These are phyloP conservation scores for Nomada fucata DNA, from an alignment of 2,888 invertebrate genomes.

Conservation along the genomic window DNA sequence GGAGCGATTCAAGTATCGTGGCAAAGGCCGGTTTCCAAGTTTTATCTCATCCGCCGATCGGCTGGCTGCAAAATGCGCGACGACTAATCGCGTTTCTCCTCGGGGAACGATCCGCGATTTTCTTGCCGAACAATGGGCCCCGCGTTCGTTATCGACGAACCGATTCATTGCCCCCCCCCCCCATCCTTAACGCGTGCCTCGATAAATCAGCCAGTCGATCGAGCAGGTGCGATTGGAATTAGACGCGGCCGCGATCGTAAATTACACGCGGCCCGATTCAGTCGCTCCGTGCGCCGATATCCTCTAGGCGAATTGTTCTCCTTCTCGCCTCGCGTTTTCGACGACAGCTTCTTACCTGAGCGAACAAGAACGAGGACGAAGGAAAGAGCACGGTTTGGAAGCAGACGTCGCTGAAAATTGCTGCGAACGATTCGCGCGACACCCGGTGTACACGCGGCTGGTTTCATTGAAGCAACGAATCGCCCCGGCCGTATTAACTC, in stretches of 20 bases:
- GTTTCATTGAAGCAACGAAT: constrained; percentile 57
- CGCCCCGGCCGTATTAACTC: constrained; percentile 60
- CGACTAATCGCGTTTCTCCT: background rate
- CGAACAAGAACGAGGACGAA: no score
- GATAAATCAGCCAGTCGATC: constrained; percentile 65
- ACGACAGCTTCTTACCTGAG: no score
- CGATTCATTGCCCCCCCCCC: constrained; percentile 61
- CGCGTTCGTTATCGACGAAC: constrained; percentile 49
- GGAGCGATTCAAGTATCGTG: background rate
- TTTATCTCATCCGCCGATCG: background rate
- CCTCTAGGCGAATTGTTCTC: background rate
- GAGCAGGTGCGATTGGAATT: constrained; percentile 66
- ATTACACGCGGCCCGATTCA: constrained; percentile 52
- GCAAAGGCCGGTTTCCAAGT: no score
- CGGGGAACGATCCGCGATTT: background rate
- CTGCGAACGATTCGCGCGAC: no score
- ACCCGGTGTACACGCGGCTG: background rate
- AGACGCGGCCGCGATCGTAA: constrained; percentile 62
- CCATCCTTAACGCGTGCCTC: no score
- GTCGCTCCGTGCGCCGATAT: no score
- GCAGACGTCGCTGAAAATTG: background rate
- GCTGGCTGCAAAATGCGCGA: background rate
- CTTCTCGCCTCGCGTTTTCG: background rate
- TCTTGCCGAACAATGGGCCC: constrained; percentile 35
- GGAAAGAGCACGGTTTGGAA: no score